Conservation (phyloP, 2,113 vertebrate genomes). For the Bubalus kerabau region DNA sequence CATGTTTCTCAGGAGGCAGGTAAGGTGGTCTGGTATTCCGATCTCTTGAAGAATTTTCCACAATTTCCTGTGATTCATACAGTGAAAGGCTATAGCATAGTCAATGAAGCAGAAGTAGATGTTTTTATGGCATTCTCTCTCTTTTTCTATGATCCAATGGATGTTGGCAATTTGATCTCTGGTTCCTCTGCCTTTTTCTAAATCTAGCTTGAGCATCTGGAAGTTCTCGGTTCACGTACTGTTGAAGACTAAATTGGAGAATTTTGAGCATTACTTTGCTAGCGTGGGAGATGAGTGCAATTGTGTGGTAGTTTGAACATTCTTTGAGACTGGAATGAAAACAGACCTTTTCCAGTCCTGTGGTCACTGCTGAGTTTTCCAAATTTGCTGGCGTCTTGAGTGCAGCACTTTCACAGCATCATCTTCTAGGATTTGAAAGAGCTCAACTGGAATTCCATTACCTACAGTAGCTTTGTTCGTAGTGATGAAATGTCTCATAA, state of each 20-base stretch:
- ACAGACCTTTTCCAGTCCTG: not conserved
- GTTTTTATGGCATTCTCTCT: not conserved
- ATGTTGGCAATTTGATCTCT: not conserved
- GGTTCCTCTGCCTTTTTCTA: not conserved
- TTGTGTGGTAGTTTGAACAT: not conserved
- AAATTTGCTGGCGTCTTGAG: not conserved
- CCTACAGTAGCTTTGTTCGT: not conserved
- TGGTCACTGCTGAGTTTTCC: not conserved
- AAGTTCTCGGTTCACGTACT: fast-evolving
- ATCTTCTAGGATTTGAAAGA: not conserved
- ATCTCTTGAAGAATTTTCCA: not conserved
- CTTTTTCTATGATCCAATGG: not conserved
- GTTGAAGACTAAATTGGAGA: not conserved
- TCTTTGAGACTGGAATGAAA: not conserved
- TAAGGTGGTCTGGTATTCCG: not conserved
- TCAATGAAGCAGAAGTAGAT: not conserved
- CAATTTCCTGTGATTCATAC: not conserved
- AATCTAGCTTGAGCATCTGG: not conserved
- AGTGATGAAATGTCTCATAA: not conserved
- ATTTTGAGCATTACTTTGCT: not conserved
- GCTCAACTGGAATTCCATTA: not conserved
- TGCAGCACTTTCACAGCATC: not conserved
- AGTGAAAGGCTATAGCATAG: not conserved
- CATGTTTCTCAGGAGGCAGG: not conserved
- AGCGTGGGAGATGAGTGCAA: not conserved